phyloP scores from a whole-genome alignment of 1,140 invertebrate genomes.

The Laupala kohalensis region DNA sequence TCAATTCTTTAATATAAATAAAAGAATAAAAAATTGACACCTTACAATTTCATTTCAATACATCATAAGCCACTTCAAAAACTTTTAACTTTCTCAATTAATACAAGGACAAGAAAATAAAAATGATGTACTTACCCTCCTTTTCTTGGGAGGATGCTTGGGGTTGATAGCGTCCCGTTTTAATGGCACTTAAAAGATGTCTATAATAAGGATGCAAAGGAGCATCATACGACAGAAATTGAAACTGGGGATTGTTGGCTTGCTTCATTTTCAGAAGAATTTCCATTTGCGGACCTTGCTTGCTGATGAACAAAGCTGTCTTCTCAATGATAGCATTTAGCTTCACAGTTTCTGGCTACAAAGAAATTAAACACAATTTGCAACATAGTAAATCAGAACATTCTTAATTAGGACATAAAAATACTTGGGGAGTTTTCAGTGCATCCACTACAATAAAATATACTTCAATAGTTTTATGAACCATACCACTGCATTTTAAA shows the following conservation, averaged over 20 bases:
- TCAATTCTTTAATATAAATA: no score
- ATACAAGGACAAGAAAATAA: no score
- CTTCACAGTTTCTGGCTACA: conserved; percentile 83
- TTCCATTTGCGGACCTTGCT: conserved; percentile 94
- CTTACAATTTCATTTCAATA: no score
- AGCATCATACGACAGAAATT: conserved; percentile 80
- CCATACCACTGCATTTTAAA: no score
- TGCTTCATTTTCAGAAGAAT: conserved; percentile 96
- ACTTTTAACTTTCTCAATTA: no score
- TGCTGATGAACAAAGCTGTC: conserved; percentile 85
- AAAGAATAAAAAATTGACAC: no score
- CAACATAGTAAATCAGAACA: neutral
- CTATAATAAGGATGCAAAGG: conserved; percentile 82
- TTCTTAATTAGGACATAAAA: no score
- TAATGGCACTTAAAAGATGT: conserved; percentile 65
- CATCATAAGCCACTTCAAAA: no score
- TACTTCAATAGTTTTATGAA: no score
- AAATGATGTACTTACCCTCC: conserved; percentile 34
- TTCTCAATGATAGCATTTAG: conserved; percentile 91
- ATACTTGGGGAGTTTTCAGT: no score
- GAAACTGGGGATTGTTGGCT: conserved; percentile 81
- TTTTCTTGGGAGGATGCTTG: conserved; percentile 36
- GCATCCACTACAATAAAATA: no score
- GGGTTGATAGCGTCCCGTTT: conserved; percentile 63
- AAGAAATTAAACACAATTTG: conserved; percentile 10